Conservation (phyloP, 2,113 vertebrate species). For the Arizona elegans region DNA sequence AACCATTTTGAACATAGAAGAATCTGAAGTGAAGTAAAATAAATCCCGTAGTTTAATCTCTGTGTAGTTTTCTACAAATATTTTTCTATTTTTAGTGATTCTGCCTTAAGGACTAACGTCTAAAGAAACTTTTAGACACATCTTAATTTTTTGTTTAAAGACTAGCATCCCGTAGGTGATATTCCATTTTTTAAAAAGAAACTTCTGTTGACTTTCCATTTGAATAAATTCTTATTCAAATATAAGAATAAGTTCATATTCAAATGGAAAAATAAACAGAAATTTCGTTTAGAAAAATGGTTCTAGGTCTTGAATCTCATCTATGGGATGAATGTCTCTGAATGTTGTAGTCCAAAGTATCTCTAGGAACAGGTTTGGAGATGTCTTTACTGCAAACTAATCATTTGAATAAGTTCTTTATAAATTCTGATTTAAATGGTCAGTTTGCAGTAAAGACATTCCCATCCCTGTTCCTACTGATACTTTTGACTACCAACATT, state of each 20-base stretch:
- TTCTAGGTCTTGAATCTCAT: not conserved
- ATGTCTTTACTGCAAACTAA: not conserved
- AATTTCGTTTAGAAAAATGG: not conserved
- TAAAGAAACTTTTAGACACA: not conserved
- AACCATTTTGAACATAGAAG: not conserved
- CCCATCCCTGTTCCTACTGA: not conserved
- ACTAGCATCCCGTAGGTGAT: not conserved
- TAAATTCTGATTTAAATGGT: not conserved
- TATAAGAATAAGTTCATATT: too few species aligned
- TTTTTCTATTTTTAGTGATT: not conserved
- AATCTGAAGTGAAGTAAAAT: not conserved
- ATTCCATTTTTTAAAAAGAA: not conserved
- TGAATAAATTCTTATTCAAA: too few species aligned
- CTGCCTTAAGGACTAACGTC: not conserved
- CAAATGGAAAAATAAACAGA: not conserved
- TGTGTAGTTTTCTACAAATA: not conserved
- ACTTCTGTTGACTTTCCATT: not conserved
- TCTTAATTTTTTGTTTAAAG: not conserved
- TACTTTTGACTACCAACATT: not conserved
- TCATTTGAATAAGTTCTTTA: not conserved
- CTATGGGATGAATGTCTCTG: not conserved
- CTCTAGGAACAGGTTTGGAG: not conserved
- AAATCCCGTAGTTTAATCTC: not conserved
- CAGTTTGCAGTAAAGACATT: accelerated
- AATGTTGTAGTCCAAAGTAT: not conserved